Evolutionary conservation across 1,140 invertebrate species (phyloP), one percentile per base, ranked within the genome.

Genomic region (Tetraneura akinire): DNA sequence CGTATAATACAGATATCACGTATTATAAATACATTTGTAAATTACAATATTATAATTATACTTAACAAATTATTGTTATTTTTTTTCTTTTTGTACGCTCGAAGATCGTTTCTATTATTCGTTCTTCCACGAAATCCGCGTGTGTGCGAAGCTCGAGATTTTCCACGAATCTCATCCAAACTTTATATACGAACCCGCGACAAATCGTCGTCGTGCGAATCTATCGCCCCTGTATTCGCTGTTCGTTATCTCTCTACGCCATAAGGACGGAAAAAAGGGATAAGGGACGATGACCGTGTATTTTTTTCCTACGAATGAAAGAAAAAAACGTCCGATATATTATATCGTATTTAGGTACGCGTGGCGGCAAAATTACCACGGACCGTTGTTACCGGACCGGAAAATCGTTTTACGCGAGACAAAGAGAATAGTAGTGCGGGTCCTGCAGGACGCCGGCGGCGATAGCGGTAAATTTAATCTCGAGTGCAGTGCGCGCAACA

Each of bases 391-490:
- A 62, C 37, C 55, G 74, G 37, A 62, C 74, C 37, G 74, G 55
- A 78, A 78, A 78, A 78, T 78, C 37, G 74, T 45, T 78, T 60
- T 62, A 78, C 26, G 23, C 55, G 55, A 60, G 60, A 78, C 53
- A 78, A 78, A 60, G 32, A 29, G 26, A 70, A 60, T 57, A 51
- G 23, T 26, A 14, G 16, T 26, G 73, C 26, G 32, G 21, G 32
- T 16, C 21, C 53, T n/a, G n/a, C n/a, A n/a, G n/a, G n/a, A 2
- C 42, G n/a, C 21, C 55, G 37, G 21, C 6, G 21, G 21, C 37
- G 11, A 13, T 60, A 32, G 37, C n/a, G 21, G 32, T n/a, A 62
- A 62, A 62, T 45, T 78, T 62, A 78, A 78, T 62, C 60, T 78
- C 74, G 47, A 60, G 37, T 23, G 49, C 47, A 14, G 73, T 26